phyloP scores from a whole-genome alignment of 2,113 vertebrate species.

The Alaudala cheleensis region DNA sequence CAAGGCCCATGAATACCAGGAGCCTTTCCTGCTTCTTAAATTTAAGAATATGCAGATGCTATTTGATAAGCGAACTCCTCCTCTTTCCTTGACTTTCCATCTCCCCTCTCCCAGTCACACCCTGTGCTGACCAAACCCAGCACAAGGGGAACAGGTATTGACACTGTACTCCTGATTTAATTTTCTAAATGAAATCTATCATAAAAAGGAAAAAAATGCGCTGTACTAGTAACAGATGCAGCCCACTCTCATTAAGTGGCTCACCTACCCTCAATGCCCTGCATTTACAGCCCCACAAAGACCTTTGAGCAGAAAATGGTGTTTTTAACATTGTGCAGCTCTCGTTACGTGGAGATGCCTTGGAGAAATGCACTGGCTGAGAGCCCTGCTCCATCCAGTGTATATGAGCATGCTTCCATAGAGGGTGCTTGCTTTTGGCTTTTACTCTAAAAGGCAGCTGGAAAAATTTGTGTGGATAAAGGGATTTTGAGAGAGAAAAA shows the following conservation, averaged over 20 bases:
- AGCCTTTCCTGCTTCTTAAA: not conserved
- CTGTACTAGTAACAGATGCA: not conserved
- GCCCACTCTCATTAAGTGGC: not conserved
- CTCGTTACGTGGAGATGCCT: fast-evolving
- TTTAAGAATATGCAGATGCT: not conserved
- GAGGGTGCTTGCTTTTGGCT: not conserved
- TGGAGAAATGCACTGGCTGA: not conserved
- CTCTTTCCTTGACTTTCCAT: not conserved
- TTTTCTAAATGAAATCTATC: not conserved
- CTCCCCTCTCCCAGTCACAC: not conserved
- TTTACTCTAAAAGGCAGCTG: not conserved
- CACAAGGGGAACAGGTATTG: not conserved
- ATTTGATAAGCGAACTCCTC: not conserved
- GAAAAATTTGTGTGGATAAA: not conserved
- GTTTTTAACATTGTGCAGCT: not conserved
- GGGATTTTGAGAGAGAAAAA: not conserved
- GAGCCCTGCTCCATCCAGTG: not conserved
- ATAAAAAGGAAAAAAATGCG: not conserved
- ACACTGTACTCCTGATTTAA: not conserved
- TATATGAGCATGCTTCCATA: not conserved
- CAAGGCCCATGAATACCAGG: not conserved
- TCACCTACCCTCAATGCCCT: not conserved
- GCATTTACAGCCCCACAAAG: not conserved
- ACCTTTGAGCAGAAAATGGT: not conserved
- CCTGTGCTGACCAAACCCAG: not conserved